These are phyloP conservation scores for Taxidea taxus DNA, from an alignment of 2,113 vertebrate species.

Conservation along the genomic window DNA sequence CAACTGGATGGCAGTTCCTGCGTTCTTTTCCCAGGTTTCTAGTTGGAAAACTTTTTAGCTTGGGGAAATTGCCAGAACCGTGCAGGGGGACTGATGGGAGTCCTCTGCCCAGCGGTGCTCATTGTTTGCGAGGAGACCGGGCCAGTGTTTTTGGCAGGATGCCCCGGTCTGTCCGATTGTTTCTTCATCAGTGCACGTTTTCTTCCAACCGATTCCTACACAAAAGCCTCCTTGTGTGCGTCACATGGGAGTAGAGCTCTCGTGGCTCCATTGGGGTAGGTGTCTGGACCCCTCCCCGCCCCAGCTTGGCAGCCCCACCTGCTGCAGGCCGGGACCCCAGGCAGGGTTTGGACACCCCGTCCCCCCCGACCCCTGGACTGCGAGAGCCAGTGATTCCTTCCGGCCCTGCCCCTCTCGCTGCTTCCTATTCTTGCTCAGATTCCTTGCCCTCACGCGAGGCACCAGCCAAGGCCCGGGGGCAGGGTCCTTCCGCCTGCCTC, in stretches of 20 bases:
- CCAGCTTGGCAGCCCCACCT: not conserved
- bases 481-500: too few species aligned
- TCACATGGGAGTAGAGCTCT: not conserved
- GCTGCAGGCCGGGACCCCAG: not conserved
- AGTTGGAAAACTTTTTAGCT: not conserved
- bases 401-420: not conserved
- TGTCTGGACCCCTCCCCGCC: not conserved
- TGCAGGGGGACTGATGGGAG: too few species aligned
- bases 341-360: not conserved
- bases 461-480: not conserved
- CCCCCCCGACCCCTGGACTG: not conserved
- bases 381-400: too few species aligned
- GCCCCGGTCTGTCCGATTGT: not conserved
- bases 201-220: not conserved
- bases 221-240: not conserved
- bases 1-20: fast-evolving
- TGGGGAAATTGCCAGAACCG: not conserved
- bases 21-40: not conserved
- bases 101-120: not conserved
- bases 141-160: not conserved
- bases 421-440: not conserved
- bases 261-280: not conserved
- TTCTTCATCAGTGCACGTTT: not conserved
- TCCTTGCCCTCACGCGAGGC: not conserved
- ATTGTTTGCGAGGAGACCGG: not conserved